phyloP scores from a whole-genome alignment of 2,888 invertebrate genomes.

The Ditula angustiorana region DNA sequence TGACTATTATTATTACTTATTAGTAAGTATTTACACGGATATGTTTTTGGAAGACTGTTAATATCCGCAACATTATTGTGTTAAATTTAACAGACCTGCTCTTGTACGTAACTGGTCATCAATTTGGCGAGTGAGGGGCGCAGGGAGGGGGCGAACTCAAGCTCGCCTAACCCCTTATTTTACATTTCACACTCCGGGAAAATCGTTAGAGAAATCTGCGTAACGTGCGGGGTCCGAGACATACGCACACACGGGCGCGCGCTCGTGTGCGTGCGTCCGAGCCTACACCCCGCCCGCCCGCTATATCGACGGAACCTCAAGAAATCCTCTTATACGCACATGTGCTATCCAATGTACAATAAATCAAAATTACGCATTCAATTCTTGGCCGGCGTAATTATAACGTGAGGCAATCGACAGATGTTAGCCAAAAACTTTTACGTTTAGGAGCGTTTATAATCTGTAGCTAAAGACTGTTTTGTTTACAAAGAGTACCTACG shows the following conservation, averaged over 20 bases:
- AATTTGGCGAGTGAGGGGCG: slow-evolving; percentile 74
- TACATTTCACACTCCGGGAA: slow-evolving; percentile 86
- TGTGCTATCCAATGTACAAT: slow-evolving; percentile 72
- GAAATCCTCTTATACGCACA: slow-evolving; percentile 79
- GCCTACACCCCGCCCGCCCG: slow-evolving; percentile 63
- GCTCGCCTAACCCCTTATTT: slow-evolving; percentile 85
- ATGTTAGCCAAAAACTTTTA: not conserved
- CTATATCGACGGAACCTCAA: slow-evolving; percentile 83
- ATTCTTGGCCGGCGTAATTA: slow-evolving; percentile 14
- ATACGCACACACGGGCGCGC: slow-evolving; percentile 67
- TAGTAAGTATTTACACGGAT: not conserved
- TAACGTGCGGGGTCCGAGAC: slow-evolving; percentile 83
- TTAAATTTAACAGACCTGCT: slow-evolving; percentile 83
- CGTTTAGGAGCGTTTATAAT: not conserved
- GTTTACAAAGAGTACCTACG: not conserved
- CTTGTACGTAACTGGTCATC: slow-evolving; percentile 78
- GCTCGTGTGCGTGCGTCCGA: slow-evolving; percentile 62
- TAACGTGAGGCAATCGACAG: not conserved
- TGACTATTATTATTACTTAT: too few relatives aligned
- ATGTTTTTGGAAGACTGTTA: not conserved
- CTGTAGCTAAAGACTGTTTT: not conserved
- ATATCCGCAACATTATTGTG: slow-evolving; percentile 65
- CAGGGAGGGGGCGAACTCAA: slow-evolving; percentile 63
- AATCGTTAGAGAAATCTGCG: slow-evolving; percentile 86
- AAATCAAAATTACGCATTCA: slow-evolving; percentile 54